Conservation (phyloP, 1,140 invertebrate genomes). For the Philotrypesis tridentata region DNA sequence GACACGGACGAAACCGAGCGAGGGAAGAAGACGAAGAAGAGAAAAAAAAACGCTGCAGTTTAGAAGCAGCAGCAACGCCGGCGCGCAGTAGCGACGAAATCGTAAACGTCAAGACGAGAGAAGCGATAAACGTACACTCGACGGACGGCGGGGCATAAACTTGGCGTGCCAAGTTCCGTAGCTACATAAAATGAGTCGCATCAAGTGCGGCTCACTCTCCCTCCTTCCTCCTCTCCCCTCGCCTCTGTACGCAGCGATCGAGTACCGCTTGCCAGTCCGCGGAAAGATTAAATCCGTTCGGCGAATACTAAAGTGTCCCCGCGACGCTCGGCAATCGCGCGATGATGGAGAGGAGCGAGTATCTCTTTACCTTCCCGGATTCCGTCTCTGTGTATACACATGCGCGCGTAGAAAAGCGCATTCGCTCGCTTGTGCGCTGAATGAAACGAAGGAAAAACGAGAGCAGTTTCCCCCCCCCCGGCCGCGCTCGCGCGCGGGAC, state of each 20-base stretch:
- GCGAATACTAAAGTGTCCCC: neutral
- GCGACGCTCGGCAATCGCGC: neutral
- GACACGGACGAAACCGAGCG: neutral
- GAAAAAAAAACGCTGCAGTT: neutral
- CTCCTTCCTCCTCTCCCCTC: neutral
- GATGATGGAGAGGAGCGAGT: neutral
- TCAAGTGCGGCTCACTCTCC: conserved; percentile 9
- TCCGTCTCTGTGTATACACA: too few species aligned
- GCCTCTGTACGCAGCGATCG: neutral
- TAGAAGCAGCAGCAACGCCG: neutral
- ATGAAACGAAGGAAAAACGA: too few species aligned
- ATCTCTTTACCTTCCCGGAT: neutral
- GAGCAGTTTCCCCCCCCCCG: too few species aligned
- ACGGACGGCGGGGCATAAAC: conserved; percentile 19
- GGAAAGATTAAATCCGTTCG: conserved; percentile 41
- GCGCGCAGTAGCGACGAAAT: conserved; percentile 3
- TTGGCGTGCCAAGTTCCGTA: conserved; percentile 27
- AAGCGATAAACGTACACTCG: conserved; percentile 32
- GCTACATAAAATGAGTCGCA: conserved; percentile 41
- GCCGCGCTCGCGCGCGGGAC: too few species aligned
- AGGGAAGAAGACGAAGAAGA: too few species aligned
- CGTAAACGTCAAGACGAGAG: conserved; percentile 39
- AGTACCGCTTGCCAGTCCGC: neutral
- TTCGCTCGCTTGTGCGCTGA: too few species aligned
- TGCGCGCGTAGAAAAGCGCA: too few species aligned